Base-by-base conservation (phyloP, 2,888 invertebrate species). In the Dicyrtoma fusca region DNA sequence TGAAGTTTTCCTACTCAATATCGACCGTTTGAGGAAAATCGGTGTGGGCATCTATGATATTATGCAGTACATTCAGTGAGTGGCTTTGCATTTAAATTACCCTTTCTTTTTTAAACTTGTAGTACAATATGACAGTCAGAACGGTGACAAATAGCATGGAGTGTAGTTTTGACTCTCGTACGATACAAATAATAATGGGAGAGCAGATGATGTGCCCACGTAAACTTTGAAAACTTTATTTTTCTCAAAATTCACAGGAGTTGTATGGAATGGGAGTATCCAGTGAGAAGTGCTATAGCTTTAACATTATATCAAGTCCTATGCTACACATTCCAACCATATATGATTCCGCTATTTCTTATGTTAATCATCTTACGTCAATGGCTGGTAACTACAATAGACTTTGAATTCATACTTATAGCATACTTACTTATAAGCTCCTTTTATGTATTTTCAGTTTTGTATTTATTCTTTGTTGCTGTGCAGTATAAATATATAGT, bases 251-350 rank as follows among this genome's bases (percentile, higher is more conserved):
- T 62, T 73, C 63, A 77, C 73, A 94, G 94, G 86, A 94, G 94
- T 84, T 97, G 96, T 84, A 95, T 97, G 83, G 94, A 96, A 84
- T 99, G 98, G 98, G 96, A 98, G 82, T 96, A 92, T 5, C 91
- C 91, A 69, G 83, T 92, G 49, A 88, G 93, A 78, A 96, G 95
- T 78, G 88, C 92, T 79, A 84, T 92, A 53, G 94, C 96, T 0
- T 88, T 98, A 64, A 84, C 92, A 21, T 85, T 91, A 17, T 99
- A 95, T 88, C 87, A 98, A 68, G 85, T 94, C 0, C 89, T 92
- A 70, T 95, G 95, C 81, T 95, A 95, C 84, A 95, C 94, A 84
- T 96, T 97, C 83, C 92, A 99, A 84, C 91, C 96, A 81, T 98
- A 94, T 88, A 97, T 98, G 91, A 84, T 97, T 72, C 98, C 98